phyloP scores from a whole-genome alignment of 2,888 invertebrate species.

The Scaptomyza tumidula region DNA sequence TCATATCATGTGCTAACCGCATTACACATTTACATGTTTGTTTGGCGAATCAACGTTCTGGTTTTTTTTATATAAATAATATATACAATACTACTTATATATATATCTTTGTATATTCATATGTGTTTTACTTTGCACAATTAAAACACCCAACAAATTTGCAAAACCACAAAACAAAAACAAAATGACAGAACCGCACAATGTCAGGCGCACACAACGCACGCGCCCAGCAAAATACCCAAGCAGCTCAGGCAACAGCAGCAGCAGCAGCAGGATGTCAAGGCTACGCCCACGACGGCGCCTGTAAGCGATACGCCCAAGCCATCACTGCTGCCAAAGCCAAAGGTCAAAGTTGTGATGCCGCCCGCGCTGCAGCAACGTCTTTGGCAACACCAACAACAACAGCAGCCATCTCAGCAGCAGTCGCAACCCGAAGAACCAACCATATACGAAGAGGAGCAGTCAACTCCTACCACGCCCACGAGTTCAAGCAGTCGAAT shows the following conservation, averaged over 20 bases:
- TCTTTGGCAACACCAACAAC: conserved; percentile 64
- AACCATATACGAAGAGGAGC: conserved; percentile 61
- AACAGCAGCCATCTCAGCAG: conserved; percentile 39
- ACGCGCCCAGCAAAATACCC: conserved; percentile 71
- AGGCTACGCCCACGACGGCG: conserved; percentile 48
- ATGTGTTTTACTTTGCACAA: conserved; percentile 76
- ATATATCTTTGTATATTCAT: conserved; percentile 36
- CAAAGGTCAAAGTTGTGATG: conserved; percentile 83
- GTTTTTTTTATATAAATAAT: conserved; percentile 7
- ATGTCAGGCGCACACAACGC: conserved; percentile 55
- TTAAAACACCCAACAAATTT: conserved; percentile 56
- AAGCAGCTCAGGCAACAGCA: conserved; percentile 53
- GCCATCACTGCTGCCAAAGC: conserved; percentile 83
- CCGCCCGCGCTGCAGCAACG: conserved; percentile 80
- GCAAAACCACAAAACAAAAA: conserved; percentile 45
- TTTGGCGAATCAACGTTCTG: conserved; percentile 32
- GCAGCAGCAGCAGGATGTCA: conserved; percentile 46
- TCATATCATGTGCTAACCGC: conserved; percentile 77
- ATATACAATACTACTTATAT: conserved; percentile 17
- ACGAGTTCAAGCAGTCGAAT: conserved; percentile 80
- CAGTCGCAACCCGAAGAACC: conserved; percentile 52
- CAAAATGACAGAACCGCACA: conserved; percentile 72
- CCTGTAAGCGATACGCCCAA: conserved; percentile 65
- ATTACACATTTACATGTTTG: conserved; percentile 53
- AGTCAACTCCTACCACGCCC: conserved; percentile 39